A percentile compares a stretch with the other conserved stretches of the same genome.
Conservation (phyloP, 2,797 vertebrate species). For the Coregonus suidteri region DNA sequence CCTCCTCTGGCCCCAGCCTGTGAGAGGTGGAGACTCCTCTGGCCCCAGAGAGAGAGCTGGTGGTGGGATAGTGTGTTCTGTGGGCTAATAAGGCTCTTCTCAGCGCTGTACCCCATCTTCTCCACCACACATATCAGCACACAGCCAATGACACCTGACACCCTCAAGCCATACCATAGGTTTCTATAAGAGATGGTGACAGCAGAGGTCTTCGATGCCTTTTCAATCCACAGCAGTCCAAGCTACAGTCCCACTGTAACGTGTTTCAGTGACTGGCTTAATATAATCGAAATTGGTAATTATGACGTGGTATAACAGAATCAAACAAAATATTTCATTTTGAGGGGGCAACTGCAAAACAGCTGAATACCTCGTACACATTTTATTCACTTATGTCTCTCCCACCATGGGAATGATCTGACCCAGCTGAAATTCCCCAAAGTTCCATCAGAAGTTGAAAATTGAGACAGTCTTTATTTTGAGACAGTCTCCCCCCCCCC, state of each 20-base stretch:
- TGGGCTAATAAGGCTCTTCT: too few relatives aligned
- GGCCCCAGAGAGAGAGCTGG: neutral
- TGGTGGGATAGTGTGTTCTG: neutral
- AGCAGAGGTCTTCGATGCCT: neutral
- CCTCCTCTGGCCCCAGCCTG: neutral
- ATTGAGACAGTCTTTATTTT: conserved; percentile 65
- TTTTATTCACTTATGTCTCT: neutral
- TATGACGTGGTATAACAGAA: neutral
- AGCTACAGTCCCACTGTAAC: neutral
- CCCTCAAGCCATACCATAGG: neutral
- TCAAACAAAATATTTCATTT: neutral
- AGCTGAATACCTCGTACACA: neutral
- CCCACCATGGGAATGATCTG: conserved; percentile 67
- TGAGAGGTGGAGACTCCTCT: neutral
- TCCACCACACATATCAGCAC: neutral
- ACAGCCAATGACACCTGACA: neutral
- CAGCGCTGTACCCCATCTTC: neutral
- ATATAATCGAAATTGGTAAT: neutral
- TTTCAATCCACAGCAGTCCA: neutral
- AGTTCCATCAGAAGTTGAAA: conserved; percentile 45
- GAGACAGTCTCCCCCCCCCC: conserved; percentile 58
- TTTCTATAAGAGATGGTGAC: neutral
- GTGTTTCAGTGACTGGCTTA: neutral
- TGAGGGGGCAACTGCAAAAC: neutral
- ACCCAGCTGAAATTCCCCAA: conserved; percentile 70